phyloP scores from a whole-genome alignment of 1,140 invertebrate genomes.

The Muscidifurax raptorellus region DNA sequence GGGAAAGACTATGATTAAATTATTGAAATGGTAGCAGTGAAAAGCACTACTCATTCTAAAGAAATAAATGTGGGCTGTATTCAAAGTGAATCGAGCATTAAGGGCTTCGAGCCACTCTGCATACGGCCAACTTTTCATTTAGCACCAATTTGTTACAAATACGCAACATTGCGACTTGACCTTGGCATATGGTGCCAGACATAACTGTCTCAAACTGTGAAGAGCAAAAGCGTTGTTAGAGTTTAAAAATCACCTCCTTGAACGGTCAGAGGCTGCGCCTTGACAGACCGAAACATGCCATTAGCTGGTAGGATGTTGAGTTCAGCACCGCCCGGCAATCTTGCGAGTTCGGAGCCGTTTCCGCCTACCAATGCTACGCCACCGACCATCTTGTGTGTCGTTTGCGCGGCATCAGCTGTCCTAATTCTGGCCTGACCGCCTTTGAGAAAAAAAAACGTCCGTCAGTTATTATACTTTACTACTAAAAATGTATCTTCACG shows the following conservation, averaged over 20 bases:
- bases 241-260: conserved; percentile 65
- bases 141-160: conserved; percentile 58
- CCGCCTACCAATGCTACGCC: conserved; percentile 73
- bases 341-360: conserved; percentile 69
- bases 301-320: conserved; percentile 74
- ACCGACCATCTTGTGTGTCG: conserved; percentile 72
- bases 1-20: conserved; percentile 28
- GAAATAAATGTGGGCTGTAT: conserved; percentile 52
- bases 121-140: conserved; percentile 52
- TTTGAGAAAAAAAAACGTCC: conserved; percentile 51
- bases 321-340: conserved; percentile 73
- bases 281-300: conserved; percentile 69
- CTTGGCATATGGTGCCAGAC: conserved; percentile 53
- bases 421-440: conserved; percentile 72
- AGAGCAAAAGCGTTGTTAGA: too few relatives aligned
- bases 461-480: not conserved
- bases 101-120: conserved; percentile 52
- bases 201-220: not conserved
- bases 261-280: conserved; percentile 64
- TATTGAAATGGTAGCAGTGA: not conserved
- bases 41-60: not conserved
- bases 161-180: conserved; percentile 53
- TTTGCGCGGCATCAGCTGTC: conserved; percentile 67
- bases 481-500: not conserved
- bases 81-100: conserved; percentile 54